A percentile compares a stretch with the other conserved stretches of the same genome.
Evolutionary conservation across 1,140 invertebrate genomes (phyloP).

Genomic region (Bombyx mandarina): DNA sequence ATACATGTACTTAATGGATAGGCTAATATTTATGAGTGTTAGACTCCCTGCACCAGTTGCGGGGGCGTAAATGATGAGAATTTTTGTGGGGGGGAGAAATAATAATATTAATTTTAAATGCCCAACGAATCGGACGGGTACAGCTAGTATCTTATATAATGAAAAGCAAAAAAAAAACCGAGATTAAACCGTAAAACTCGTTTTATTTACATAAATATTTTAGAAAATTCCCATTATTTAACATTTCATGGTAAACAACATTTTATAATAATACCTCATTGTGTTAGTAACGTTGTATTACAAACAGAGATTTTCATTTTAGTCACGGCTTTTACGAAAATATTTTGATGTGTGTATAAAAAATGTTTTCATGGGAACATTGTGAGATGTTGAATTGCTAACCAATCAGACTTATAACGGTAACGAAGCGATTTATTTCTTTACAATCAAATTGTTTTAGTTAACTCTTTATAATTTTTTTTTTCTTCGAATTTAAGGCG

Average conservation of each 20-base stretch:
- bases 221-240: no score
- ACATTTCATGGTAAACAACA: conserved; percentile 9
- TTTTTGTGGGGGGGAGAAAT: no score
- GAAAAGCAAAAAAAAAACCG: no score
- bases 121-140: no score
- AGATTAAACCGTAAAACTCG: no score
- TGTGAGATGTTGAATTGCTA: conserved; percentile 2
- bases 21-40: no score
- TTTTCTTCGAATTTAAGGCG: conserved; percentile 19
- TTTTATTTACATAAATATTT: no score
- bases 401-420: conserved; percentile 22
- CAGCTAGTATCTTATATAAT: no score
- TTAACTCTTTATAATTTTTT: not conserved
- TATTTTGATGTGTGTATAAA: conserved; percentile 18
- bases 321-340: conserved; percentile 22
- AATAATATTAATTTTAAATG: no score
- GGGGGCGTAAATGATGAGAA: no score
- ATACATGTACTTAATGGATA: no score
- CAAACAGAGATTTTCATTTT: conserved; percentile 31
- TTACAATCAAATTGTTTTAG: conserved; percentile 30
- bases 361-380: conserved; percentile 28
- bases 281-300: conserved; percentile 12
- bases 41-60: no score
- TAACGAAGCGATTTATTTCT: conserved; percentile 26
- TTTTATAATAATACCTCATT: conserved; percentile 3